phyloP scores from a whole-genome alignment of 2,888 invertebrate species.

The Neoitamus cyanurus region DNA sequence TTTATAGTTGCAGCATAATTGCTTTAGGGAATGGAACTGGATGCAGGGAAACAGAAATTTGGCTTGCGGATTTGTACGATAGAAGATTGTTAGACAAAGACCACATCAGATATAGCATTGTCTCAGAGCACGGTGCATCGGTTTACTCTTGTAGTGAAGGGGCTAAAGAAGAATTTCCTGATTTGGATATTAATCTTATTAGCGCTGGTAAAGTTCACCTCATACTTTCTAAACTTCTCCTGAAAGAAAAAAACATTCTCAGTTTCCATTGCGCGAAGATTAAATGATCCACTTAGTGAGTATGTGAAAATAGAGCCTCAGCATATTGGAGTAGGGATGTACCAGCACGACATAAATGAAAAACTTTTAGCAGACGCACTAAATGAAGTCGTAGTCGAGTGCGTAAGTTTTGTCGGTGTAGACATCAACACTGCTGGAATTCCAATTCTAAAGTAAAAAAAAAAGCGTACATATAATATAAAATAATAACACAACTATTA shows the following conservation, averaged over 20 bases:
- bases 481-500: too few species aligned
- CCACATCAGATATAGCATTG: slow-evolving; percentile 77
- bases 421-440: slow-evolving; percentile 90
- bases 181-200: slow-evolving; percentile 84
- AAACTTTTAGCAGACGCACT: slow-evolving; percentile 79
- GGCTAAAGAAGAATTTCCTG: slow-evolving; percentile 86
- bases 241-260: slow-evolving; percentile 55
- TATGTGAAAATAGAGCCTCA: slow-evolving; percentile 93
- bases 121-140: slow-evolving; percentile 91
- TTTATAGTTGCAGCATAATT: slow-evolving; percentile 77
- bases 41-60: slow-evolving; percentile 86
- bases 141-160: slow-evolving; percentile 90
- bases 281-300: slow-evolving; percentile 92
- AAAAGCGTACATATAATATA: neutral
- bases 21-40: slow-evolving; percentile 93
- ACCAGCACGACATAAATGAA: slow-evolving; percentile 90
- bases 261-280: slow-evolving; percentile 85
- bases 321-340: slow-evolving; percentile 95
- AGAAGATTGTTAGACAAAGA: slow-evolving; percentile 69
- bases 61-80: slow-evolving; percentile 73
- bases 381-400: slow-evolving; percentile 85
- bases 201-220: slow-evolving; percentile 72
- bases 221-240: neutral
- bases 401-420: slow-evolving; percentile 93
- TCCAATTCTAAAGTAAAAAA: slow-evolving; percentile 77